Conservation (phyloP, 2,113 vertebrate species). For the Ophiodon elongatus region DNA sequence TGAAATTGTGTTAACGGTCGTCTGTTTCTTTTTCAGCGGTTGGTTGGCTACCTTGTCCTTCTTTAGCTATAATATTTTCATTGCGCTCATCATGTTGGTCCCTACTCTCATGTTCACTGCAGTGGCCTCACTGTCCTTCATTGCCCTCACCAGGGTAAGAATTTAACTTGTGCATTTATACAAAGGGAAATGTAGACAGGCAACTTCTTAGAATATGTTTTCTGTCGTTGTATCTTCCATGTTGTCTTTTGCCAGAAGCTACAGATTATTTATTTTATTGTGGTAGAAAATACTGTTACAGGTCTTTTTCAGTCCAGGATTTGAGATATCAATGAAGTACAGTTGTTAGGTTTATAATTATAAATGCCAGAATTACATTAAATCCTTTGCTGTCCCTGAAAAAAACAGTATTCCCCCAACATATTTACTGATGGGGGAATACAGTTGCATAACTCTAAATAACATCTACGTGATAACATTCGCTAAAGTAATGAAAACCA, state of each 20-base stretch:
- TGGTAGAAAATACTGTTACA: not conserved
- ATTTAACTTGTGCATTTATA: not conserved
- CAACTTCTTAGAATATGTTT: not conserved
- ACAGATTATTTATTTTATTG: not conserved
- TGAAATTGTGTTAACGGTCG: not conserved
- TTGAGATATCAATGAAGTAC: not conserved
- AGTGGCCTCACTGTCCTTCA: conserved; percentile 91
- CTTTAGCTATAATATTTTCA: conserved; percentile 93
- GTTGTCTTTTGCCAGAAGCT: not conserved
- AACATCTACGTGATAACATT: not conserved
- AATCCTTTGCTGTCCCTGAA: not conserved
- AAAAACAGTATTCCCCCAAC: not conserved
- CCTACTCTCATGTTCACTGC: conserved; percentile 95
- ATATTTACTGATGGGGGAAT: not conserved
- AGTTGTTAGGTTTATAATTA: not conserved
- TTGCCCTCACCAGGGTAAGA: conserved; percentile 94
- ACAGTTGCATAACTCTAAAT: not conserved
- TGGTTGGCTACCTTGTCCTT: conserved; percentile 96
- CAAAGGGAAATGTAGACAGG: not conserved
- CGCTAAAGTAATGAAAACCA: conserved; percentile 2
- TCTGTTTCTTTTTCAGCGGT: conserved; percentile 85
- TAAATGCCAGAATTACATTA: not conserved
- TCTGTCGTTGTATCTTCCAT: not conserved
- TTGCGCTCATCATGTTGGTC: conserved; percentile 94
- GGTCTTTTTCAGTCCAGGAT: not conserved